These are phyloP conservation scores for Andrena haemorrhoa DNA, from an alignment of 2,888 invertebrate species.

Conservation along the genomic window DNA sequence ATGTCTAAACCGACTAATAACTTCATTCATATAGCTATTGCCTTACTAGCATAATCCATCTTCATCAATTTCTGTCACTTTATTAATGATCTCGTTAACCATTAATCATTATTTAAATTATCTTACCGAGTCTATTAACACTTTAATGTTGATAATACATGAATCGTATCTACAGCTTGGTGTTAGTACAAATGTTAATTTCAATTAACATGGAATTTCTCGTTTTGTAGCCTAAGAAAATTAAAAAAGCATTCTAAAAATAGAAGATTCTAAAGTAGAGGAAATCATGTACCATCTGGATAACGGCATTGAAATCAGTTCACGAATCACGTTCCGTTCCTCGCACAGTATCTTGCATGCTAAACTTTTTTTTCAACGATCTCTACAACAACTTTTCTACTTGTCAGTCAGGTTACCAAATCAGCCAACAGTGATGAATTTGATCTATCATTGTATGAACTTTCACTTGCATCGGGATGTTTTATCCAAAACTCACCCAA, in stretches of 20 bases:
- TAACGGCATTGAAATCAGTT: constrained; percentile 25
- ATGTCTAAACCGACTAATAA: too few relatives aligned
- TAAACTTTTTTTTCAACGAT: constrained; percentile 48
- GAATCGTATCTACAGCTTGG: too few relatives aligned
- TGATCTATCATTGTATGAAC: constrained; percentile 14
- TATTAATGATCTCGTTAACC: too few relatives aligned
- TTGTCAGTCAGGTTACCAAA: constrained; percentile 26
- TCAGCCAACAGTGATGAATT: constrained; percentile 20
- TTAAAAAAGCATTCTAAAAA: not conserved
- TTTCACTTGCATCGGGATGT: constrained; percentile 41
- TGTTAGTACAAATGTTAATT: too few relatives aligned
- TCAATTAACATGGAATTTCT: too few relatives aligned
- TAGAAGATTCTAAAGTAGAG: not conserved
- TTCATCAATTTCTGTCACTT: too few relatives aligned
- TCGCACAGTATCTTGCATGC: constrained; percentile 40
- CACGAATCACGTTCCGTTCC: constrained; percentile 47
- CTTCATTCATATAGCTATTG: not conserved
- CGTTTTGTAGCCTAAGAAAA: too few relatives aligned
- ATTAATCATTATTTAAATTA: too few relatives aligned
- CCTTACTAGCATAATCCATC: not conserved
- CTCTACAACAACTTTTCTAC: constrained; percentile 13
- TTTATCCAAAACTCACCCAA: not conserved
- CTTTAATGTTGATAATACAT: too few relatives aligned
- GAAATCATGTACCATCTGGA: constrained; percentile 22
- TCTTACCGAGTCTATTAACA: too few relatives aligned